Base-by-base conservation (phyloP, 2,797 vertebrate genomes). In the Catamblyrhynchus diadema region DNA sequence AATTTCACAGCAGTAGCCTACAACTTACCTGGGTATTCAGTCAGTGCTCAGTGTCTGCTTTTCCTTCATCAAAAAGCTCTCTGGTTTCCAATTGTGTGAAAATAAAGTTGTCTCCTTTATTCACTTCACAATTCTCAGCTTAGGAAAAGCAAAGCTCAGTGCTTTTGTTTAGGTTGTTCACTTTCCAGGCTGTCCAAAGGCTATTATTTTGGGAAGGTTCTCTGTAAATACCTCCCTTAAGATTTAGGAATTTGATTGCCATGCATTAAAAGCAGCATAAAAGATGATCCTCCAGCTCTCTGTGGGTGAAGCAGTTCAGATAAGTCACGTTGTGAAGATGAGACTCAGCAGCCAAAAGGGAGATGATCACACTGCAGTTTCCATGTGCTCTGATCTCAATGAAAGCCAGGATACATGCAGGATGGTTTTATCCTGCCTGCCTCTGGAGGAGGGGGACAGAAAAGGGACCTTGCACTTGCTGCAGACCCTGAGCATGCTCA, bases 241-340 rank as follows among this genome's bases (percentile, higher is more conserved):
- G 41, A 79, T 84, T 16, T 48, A 66, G 86, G 81, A 67, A 70
- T 90, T 70, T 70, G 66, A 88, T 67, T 92, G 53, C 70, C 41
- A 64, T 57, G 60, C 74, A 73, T 84, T 86, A 77, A 39, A 92
- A 88, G 67, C 24, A 67, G 66, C 51, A 73, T 80, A 45, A 93
- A 92, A 90, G 51, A 27, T 51, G 67, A 60, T 80, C 44, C 64
- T 88, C n/a, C 13, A 86, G 71, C 78, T 95, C 70, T 95, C 66
- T 70, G 62, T 82, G 59, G 74, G 78, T 81, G 60, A 85, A 87
- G 64, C 75, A 80, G 73, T 88, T 92, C 90, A 82, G 81, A 3
- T 86, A 72, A 93, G 83, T 77, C 59, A 62, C 86, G 13, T 88
- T 69, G 78, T 75, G 42, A 93, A 75, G 86, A 92, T 95, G 90